These are phyloP conservation scores for Calonectris borealis DNA, from an alignment of 2,113 vertebrate genomes.

Conservation along the genomic window DNA sequence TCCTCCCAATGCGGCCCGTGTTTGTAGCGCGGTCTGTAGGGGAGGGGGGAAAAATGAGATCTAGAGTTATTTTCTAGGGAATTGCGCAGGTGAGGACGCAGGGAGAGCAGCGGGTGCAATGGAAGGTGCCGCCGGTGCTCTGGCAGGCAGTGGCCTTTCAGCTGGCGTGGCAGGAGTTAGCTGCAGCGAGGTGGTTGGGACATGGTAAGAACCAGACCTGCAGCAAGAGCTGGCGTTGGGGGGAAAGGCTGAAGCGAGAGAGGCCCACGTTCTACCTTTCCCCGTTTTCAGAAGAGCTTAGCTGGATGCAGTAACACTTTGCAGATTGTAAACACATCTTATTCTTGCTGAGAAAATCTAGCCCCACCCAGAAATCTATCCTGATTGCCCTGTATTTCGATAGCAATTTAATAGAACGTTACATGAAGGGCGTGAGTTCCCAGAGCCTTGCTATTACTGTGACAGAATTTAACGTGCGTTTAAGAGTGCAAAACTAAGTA, in stretches of 20 bases:
- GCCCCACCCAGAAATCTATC: background rate
- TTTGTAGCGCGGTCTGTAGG: too few species aligned
- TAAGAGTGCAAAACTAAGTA: background rate
- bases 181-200: rapidly evolving
- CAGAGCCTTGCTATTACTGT: background rate
- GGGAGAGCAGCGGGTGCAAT: too few species aligned
- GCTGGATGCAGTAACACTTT: rapidly evolving
- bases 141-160: too few species aligned
- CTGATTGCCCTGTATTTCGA: rapidly evolving
- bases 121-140: too few species aligned
- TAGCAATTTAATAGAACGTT: background rate
- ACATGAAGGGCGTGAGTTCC: background rate
- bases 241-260: background rate
- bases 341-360: background rate
- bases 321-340: background rate
- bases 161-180: background rate
- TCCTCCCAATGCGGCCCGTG: background rate
- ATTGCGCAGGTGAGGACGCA: background rate
- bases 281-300: rapidly evolving
- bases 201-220: too few species aligned
- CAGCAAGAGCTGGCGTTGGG: rapidly evolving
- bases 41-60: background rate
- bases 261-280: background rate
- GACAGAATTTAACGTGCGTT: background rate
- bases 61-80: background rate